Conservation (phyloP, 2,797 vertebrate species). For the Antennarius maculatus region DNA sequence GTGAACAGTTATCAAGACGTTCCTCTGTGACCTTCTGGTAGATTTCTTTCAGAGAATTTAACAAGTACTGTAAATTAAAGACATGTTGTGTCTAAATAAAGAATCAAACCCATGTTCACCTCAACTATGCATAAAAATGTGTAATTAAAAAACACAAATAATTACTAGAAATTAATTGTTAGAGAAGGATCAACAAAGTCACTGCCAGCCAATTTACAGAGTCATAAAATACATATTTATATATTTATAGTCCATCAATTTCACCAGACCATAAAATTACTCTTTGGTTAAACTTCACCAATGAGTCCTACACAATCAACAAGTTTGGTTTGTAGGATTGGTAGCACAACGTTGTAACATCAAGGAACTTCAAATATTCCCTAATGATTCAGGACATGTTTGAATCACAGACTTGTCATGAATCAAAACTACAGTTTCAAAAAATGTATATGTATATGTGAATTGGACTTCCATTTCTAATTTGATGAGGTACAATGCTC, state of each 20-base stretch:
- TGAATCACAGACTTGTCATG: too few relatives aligned
- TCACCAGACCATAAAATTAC: too few relatives aligned
- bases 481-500: neutral
- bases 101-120: neutral
- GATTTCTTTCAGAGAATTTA: conserved; percentile 9
- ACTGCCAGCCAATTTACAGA: neutral
- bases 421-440: too few relatives aligned
- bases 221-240: neutral
- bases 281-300: too few relatives aligned
- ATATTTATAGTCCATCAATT: too few relatives aligned
- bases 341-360: neutral
- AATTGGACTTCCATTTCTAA: neutral
- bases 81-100: neutral
- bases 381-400: too few relatives aligned
- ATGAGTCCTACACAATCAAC: neutral
- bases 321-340: neutral
- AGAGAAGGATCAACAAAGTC: neutral
- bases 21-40: conserved; percentile 10
- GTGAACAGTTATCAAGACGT: conserved; percentile 6
- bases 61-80: neutral
- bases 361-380: too few relatives aligned
- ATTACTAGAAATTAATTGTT: too few relatives aligned
- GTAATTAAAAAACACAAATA: too few relatives aligned
- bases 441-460: too few relatives aligned
- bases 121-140: too few relatives aligned